phyloP scores from a whole-genome alignment of 2,888 invertebrate genomes.

The Cabera pusaria region DNA sequence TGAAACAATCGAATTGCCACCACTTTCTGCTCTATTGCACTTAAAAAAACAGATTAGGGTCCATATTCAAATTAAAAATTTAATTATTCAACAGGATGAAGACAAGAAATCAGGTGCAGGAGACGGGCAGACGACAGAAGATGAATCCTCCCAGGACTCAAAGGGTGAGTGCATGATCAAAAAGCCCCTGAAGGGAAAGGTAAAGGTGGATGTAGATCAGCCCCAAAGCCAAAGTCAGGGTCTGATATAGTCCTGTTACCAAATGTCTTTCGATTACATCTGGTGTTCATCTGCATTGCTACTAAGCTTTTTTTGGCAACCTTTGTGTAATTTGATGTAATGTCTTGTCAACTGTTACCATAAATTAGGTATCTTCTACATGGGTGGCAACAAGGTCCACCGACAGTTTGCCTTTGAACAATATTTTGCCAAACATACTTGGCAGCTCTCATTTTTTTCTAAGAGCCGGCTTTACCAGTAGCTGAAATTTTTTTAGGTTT shows the following conservation, averaged over 20 bases:
- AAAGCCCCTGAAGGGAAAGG: constrained; percentile 57
- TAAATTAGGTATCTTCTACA: too few relatives aligned
- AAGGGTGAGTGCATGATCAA: constrained; percentile 69
- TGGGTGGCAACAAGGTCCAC: too few relatives aligned
- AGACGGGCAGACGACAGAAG: constrained; percentile 77
- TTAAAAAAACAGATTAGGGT: too few relatives aligned
- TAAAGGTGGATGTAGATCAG: constrained; percentile 74
- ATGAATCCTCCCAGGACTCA: constrained; percentile 80
- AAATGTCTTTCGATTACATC: constrained; percentile 44
- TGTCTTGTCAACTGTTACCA: too few relatives aligned
- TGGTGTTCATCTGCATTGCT: constrained; percentile 69
- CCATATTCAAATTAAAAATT: too few relatives aligned
- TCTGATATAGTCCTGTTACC: constrained; percentile 25
- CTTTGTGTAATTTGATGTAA: constrained; percentile 22
- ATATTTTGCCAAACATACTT: too few relatives aligned
- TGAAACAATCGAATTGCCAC: too few relatives aligned
- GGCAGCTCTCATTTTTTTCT: too few relatives aligned
- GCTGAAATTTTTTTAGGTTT: too few relatives aligned
- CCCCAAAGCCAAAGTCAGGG: constrained; percentile 62
- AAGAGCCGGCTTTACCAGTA: too few relatives aligned
- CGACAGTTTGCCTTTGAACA: too few relatives aligned
- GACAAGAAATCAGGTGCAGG: constrained; percentile 77
- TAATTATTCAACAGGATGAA: constrained; percentile 61
- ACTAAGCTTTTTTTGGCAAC: constrained; percentile 61
- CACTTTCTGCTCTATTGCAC: too few relatives aligned